Evolutionary conservation across 2,113 vertebrate species (phyloP), one percentile per base, ranked within the genome.

Genomic region (Chitala chitala): DNA sequence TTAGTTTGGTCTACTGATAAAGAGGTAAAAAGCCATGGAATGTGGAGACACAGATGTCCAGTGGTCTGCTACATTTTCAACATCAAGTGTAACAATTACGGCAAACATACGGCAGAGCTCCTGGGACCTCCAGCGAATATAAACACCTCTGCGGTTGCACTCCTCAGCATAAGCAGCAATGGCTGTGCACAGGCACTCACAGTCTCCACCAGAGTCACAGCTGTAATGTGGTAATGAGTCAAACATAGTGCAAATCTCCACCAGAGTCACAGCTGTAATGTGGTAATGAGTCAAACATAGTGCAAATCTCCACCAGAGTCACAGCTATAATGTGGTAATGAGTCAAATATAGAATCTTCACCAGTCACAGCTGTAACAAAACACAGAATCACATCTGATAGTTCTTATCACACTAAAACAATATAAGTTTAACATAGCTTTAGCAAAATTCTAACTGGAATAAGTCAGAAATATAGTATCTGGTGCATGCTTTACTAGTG

Each of bases 131-230:
- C 95, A 97, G 80, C 84, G 92, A 50, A 95, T 53, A 1, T 88
- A 90, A 2, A 91, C 29, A 1, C 94, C 91, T 0, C 75, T 83
- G 2, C 81, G 85, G 84, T 90, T 88, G 42, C 95, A 96, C 79
- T 95, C 92, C 10, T 96, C 91, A 0, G 92, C 90, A 0, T 95
- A 98, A 40, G 92, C 75, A 29, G 95, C 93, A 0, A 96, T 85
- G 76, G 94, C 95, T 0, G 92, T 94, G 78, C 96, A 98, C 46
- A 98, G 89, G 80, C 95, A 96, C 81, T 95, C 95, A 33, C 95
- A 97, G 88, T 97, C 94, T 0, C 94, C 94, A 0, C 95, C 95
- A 0, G 93, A 89, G 79, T 92, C 89, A 0, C 91, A 90, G n/a
- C 91, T 92, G 83, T 15, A 59, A 68, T 7, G 65, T 26, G 46